These are phyloP conservation scores for Agonopterix arenella DNA, from an alignment of 2,888 invertebrate species.

Conservation along the genomic window DNA sequence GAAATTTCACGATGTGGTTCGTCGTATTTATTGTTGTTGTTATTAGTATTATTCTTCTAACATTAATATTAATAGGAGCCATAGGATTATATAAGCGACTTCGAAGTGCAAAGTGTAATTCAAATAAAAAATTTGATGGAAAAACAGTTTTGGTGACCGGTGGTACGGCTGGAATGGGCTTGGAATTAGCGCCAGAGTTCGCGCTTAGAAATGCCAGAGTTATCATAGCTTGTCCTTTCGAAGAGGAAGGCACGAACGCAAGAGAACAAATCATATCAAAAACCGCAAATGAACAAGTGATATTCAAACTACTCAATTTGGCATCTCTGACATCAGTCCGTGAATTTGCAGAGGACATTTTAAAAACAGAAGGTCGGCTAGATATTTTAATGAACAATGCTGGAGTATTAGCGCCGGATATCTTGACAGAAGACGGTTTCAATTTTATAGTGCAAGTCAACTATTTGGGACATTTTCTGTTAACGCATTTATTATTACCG, in stretches of 20 bases:
- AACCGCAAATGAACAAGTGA: slow-evolving; percentile 79
- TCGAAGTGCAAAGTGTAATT: slow-evolving; percentile 23
- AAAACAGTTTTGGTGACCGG: slow-evolving; percentile 32
- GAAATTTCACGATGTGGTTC: not conserved
- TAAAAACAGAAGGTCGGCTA: slow-evolving; percentile 79
- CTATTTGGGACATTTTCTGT: slow-evolving; percentile 91
- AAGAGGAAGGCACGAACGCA: slow-evolving; percentile 26
- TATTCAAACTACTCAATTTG: slow-evolving; percentile 82
- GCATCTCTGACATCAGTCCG: slow-evolving; percentile 84
- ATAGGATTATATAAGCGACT: too few relatives aligned
- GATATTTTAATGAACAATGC: slow-evolving; percentile 91
- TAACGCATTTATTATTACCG: slow-evolving; percentile 31
- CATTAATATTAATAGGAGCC: too few relatives aligned
- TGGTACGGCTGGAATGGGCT: slow-evolving; percentile 34
- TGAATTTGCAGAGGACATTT: slow-evolving; percentile 85
- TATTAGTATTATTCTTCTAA: not conserved
- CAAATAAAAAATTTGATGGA: slow-evolving; percentile 27
- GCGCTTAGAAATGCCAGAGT: slow-evolving; percentile 31
- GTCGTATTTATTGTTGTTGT: not conserved
- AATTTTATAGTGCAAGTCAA: slow-evolving; percentile 92
- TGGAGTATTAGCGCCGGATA: slow-evolving; percentile 80
- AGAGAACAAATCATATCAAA: slow-evolving; percentile 77
- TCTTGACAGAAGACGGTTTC: slow-evolving; percentile 84
- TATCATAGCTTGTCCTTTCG: slow-evolving; percentile 33
- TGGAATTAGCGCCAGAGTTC: slow-evolving; percentile 30